phyloP scores from a whole-genome alignment of 1,140 invertebrate species.

The Anthonomus grandis region DNA sequence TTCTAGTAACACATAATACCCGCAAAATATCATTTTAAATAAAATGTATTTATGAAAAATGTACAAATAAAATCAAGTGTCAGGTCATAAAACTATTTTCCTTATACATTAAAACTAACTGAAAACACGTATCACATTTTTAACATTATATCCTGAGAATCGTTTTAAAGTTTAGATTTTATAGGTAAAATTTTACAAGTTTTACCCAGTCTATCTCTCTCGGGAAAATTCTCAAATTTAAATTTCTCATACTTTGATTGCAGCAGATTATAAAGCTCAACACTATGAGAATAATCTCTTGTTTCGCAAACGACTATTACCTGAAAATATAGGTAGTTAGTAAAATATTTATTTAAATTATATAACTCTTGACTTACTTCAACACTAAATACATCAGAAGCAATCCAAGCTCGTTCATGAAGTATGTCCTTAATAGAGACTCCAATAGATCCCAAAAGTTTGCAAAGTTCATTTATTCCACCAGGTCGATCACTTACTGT shows the following conservation, averaged over 20 bases:
- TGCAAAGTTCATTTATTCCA: constrained; percentile 83
- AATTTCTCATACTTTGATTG: constrained; percentile 58
- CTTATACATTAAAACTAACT: too few species aligned
- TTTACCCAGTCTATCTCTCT: neutral
- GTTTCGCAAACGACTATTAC: constrained; percentile 85
- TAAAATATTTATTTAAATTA: neutral
- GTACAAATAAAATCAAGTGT: too few species aligned
- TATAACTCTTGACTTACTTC: constrained; percentile 51
- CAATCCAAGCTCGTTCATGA: constrained; percentile 90
- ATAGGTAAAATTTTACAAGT: neutral
- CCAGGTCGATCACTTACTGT: constrained; percentile 83
- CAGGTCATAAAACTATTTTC: too few species aligned
- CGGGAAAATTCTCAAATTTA: constrained; percentile 36
- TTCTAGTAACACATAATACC: too few species aligned
- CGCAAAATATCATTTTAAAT: too few species aligned
- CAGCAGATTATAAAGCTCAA: constrained; percentile 62
- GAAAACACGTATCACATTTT: too few species aligned
- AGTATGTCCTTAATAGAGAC: constrained; percentile 93
- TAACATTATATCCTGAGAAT: too few species aligned
- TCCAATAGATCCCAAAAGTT: constrained; percentile 68
- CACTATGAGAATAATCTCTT: constrained; percentile 71
- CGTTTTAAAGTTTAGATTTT: neutral
- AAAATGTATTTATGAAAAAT: too few species aligned
- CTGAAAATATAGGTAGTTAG: constrained; percentile 48
- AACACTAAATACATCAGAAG: constrained; percentile 81